Base-by-base conservation (phyloP, 2,113 vertebrate species). In the Meleagris gallopavo region DNA sequence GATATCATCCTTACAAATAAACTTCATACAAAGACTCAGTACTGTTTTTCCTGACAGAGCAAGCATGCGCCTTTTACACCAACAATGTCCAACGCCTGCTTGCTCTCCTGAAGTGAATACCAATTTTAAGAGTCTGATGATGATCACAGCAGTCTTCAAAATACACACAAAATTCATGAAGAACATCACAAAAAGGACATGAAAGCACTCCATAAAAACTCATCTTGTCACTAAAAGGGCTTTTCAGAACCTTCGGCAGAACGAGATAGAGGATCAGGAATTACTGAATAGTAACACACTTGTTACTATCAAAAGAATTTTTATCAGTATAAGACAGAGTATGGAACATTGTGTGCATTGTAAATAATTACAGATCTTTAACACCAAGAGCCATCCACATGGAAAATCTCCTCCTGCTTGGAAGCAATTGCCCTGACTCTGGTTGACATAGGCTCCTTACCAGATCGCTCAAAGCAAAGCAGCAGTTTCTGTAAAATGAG, bases 401-500 rank as follows among this genome's bases (percentile, higher is more conserved):
- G 36, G 76, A 94, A 92, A 89, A 76, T 17, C 52, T 91, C 61
- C 58, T 76, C 20, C 11, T 13, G 4, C 36, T 74, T 62, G 69
- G 67, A 83, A 67, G 52, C 57, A 81, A 75, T 75, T 45, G 65
- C 86, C 66, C n/a, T 45, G 52, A 58, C 10, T 72, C 74, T 72
- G 22, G 2, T 0, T 46, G 38, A 86, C 40, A 13, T 0, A 70
- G 62, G 25, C 29, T 84, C 52, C 69, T 88, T 75, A 84, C 71
- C 57, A 55, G 65, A 52, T 29, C 65, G 62, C 86, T 90, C 43
- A 82, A 72, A 96, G 88, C n/a, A 70, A 88, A 89, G 57, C 55
- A 67, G 38, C 46, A 69, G 38, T 13, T 74, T 50, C 73, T 2
- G 3, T 50, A 71, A 73, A 66, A 30, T 16, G 25, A 78, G 80